Base-by-base conservation (phyloP, 2,797 vertebrate species). In the Squalus acanthias region DNA sequence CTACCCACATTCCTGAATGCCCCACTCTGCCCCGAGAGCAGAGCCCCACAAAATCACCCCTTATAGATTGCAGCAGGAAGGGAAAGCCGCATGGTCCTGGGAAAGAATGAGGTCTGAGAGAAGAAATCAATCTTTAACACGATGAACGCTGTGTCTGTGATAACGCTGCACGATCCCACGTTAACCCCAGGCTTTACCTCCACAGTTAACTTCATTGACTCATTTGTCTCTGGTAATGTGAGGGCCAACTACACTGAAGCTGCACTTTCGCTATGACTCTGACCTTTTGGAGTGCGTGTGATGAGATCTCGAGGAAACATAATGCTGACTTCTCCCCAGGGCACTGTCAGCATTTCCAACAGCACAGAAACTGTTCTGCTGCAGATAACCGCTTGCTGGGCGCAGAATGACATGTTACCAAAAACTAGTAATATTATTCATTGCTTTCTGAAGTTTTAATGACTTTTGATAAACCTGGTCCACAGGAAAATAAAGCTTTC, bases 361-460 rank as follows among this genome's bases (percentile, higher is more conserved):
- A 92, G 57, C 60, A 65, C 29, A 92, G 57, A 92, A 92, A 60
- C 60, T 6, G 60, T 26, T 92, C 89, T 65, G 89, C 89, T 92
- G 57, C 57, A 65, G 89, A 65, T 92, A 92, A 65, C 89, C 17
- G 89, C 89, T 92, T 85, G 53, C 89, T 92, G 89, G 89, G 50
- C 24, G 29, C 89, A 33, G 29, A 65, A n/a, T 92, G 57, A 92
- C 57, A 92, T 65, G 89, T 92, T 60, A 65, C 53, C 88, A 91
- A 92, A 91, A 88, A 88, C 46, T 24, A 57, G 20, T 88, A 88
- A 88, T 65, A 92, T 65, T 92, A 92, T 92, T 92, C 89, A 92
- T 92, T 92, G 89, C 89, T 92, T 92, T 92, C 33, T n/a, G 89
- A 92, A 92, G 57, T 92, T 92, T 92, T 92, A 92, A 92, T 92